Percentiles rank a stretch among this genome's conserved stretches.
These are phyloP conservation scores for Leucopsar rothschildi DNA, from an alignment of 2,113 vertebrate genomes.

Conservation along the genomic window DNA sequence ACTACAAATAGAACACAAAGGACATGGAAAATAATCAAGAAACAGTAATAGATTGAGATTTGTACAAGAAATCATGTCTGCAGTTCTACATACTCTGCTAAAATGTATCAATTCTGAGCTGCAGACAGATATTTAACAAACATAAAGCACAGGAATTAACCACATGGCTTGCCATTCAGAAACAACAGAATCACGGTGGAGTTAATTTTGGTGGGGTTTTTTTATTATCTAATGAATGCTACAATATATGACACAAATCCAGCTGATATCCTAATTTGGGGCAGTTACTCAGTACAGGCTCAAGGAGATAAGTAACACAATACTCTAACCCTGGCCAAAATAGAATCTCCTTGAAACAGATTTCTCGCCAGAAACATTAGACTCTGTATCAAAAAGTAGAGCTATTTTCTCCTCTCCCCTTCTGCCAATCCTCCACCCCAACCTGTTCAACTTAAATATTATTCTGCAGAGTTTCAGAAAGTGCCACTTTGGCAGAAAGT, in stretches of 20 bases:
- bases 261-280: background rate
- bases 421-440: background rate
- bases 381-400: background rate
- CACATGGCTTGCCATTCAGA: background rate
- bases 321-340: background rate
- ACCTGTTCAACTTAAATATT: background rate
- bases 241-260: background rate
- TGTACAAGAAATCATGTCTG: background rate
- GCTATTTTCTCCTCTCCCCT: background rate
- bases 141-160: background rate
- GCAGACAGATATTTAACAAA: background rate
- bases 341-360: background rate
- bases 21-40: background rate
- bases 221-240: background rate
- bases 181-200: fast-evolving
- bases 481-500: background rate
- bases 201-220: fast-evolving
- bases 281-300: background rate
- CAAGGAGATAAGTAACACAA: background rate
- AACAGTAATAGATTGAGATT: background rate
- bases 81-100: background rate
- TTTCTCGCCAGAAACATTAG: background rate
- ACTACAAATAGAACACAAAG: background rate
- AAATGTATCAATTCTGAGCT: background rate
- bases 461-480: background rate